Conservation (phyloP, 1,140 invertebrate genomes). For the Euwallacea similis region DNA sequence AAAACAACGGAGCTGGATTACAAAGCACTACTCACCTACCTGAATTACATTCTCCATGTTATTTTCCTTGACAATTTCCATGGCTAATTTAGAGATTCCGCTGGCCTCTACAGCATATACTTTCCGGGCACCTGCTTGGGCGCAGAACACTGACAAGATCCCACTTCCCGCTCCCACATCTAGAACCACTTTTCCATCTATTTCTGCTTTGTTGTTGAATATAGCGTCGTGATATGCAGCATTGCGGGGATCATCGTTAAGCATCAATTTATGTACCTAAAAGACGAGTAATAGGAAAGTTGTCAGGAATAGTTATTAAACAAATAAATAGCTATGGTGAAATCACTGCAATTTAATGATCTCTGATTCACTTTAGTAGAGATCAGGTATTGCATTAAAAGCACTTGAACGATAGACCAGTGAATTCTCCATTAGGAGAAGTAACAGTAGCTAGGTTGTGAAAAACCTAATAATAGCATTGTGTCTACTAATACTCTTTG, state of each 20-base stretch:
- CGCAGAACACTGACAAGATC: constrained; percentile 95
- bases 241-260: constrained; percentile 79
- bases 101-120: constrained; percentile 95
- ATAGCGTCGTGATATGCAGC: constrained; percentile 83
- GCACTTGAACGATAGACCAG: too few relatives aligned
- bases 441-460: too few relatives aligned
- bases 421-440: too few relatives aligned
- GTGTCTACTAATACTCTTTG: too few relatives aligned
- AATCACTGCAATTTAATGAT: too few relatives aligned
- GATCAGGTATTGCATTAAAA: too few relatives aligned
- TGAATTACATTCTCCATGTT: constrained; percentile 60
- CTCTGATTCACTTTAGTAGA: too few relatives aligned
- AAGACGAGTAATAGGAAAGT: constrained; percentile 3
- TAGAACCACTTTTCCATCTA: constrained; percentile 78
- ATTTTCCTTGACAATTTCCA: constrained; percentile 81
- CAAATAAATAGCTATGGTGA: too few relatives aligned
- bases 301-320: too few relatives aligned
- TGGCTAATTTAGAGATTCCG: constrained; percentile 82
- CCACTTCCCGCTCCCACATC: constrained; percentile 98
- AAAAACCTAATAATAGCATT: too few relatives aligned
- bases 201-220: constrained; percentile 66
- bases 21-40: constrained; percentile 51
- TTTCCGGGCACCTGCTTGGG: constrained; percentile 87
- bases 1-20: constrained; percentile 17
- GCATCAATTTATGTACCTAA: constrained; percentile 78